Evolutionary conservation across 2,888 invertebrate species (phyloP).

Genomic region (Trichopoda pennipes): DNA sequence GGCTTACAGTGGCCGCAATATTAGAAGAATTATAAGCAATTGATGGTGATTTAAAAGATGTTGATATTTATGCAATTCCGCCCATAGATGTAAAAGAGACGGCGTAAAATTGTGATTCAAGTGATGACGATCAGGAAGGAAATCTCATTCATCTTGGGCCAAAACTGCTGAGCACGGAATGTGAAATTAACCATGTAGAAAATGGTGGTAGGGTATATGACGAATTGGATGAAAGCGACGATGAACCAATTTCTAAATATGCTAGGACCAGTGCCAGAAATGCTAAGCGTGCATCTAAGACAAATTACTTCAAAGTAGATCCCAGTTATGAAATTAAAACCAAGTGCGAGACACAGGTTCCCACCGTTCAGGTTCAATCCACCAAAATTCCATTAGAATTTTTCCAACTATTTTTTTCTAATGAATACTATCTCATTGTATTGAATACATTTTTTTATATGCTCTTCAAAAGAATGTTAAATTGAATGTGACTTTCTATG

Average conservation of each 20-base stretch:
- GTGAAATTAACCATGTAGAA: background rate
- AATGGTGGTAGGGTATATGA: background rate
- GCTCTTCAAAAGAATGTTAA: background rate
- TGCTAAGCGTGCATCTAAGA: background rate
- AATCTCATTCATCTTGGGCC: background rate
- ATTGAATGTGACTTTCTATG: too few relatives aligned
- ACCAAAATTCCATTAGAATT: background rate
- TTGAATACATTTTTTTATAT: background rate
- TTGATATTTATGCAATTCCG: background rate
- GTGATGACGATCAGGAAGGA: background rate
- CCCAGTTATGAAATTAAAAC: background rate
- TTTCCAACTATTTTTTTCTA: conserved; percentile 1
- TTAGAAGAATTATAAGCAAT: background rate
- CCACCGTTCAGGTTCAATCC: background rate
- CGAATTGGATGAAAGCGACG: background rate
- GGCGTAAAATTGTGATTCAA: background rate
- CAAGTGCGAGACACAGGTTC: background rate
- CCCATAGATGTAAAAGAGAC: background rate
- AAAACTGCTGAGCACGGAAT: background rate
- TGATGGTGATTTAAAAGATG: background rate
- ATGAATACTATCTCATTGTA: background rate
- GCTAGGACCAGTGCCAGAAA: background rate
- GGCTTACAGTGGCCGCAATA: background rate
- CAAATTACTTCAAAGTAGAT: background rate
- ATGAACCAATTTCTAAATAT: background rate